Evolutionary conservation across 2,113 vertebrate genomes (phyloP).

Genomic region (Strigops habroptila): DNA sequence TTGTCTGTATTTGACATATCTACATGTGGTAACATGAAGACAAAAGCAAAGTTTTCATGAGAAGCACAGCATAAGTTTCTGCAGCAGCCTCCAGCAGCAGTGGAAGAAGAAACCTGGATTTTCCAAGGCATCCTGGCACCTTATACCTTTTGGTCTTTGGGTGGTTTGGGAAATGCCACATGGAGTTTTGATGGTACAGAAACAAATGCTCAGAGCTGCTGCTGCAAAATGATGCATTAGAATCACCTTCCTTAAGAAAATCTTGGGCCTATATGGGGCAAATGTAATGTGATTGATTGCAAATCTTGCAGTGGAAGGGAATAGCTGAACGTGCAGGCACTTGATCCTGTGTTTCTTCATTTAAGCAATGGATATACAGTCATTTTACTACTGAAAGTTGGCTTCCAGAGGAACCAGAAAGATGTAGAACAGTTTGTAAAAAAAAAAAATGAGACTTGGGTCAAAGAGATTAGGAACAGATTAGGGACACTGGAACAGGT

Average conservation of each 20-base stretch:
- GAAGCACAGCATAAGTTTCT: background rate
- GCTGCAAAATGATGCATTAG: background rate
- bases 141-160: background rate
- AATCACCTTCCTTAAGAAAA: background rate
- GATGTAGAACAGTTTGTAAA: background rate
- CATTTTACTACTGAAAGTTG: background rate
- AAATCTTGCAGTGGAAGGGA: background rate
- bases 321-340: background rate
- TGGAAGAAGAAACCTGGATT: background rate
- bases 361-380: background rate
- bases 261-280: background rate
- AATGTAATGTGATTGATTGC: accelerated
- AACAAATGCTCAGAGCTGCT: background rate
- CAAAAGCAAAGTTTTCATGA: background rate
- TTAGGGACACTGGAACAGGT: background rate
- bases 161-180: background rate
- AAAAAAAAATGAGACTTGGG: background rate
- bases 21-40: background rate
- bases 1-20: background rate
- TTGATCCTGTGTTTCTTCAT: background rate
- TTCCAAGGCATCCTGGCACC: background rate
- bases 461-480: background rate
- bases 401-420: background rate
- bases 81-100: background rate
- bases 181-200: background rate